Base-by-base conservation (phyloP, 2,797 vertebrate species). In the Melanotaenia maccullochi region DNA sequence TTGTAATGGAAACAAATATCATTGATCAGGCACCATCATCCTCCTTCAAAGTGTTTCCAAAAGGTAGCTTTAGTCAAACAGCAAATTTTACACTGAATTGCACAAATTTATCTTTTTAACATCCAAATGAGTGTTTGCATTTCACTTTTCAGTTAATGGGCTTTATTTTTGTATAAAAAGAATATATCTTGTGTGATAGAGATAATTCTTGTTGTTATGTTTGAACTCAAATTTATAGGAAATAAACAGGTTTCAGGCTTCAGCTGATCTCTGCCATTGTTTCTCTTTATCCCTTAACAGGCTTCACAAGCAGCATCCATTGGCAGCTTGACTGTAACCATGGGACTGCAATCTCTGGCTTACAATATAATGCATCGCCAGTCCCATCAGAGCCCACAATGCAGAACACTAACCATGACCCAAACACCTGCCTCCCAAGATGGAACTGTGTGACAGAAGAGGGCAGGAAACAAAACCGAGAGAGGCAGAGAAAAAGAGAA, bases 311-410 rank as follows among this genome's bases (percentile, higher is more conserved):
- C 86, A 63, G 69, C 33, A 83, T 82, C 83, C 84, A 84, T 85
- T 81, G 69, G 70, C 75, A 22, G 60, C 79, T 82, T 47, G 44
- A 79, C 87, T 85, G 77, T 78, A 79, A 83, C 83, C 82, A 36
- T 71, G 61, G 59, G 62, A 76, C 25, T 33, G 78, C 69, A 77
- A 89, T 84, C 79, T 85, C 82, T 87, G 89, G 60, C 78, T 81
- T 69, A 81, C 87, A 90, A 88, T 88, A 90, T 89, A 89, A 90
- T 85, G 90, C 88, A 90, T 89, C 79, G 71, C 32, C 86, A 70
- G 86, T 92, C 87, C 91, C 87, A 91, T 92, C 90, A 91, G 90
- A 89, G 80, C 57, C 73, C 78, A 78, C 84, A 85, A 88, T 68
- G 89, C 90, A 92, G 90, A 92, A 90, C 87, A 58, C 84, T 84